Evolutionary conservation across 2,888 invertebrate genomes (phyloP).

Genomic region (Polyploca ridens): DNA sequence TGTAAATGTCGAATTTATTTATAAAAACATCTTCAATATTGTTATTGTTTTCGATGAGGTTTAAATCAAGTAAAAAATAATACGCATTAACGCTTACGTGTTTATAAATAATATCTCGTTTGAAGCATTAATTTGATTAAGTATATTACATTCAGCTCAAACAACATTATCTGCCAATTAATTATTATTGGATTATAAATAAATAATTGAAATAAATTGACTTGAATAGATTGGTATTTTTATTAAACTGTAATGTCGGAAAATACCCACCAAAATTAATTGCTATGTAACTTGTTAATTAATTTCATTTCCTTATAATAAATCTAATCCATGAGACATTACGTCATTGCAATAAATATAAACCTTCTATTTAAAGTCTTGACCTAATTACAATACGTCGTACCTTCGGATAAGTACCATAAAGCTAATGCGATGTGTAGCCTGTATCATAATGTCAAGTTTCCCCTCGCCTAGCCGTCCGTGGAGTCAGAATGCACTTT

Average conservation of each 20-base stretch:
- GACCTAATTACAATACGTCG: neutral
- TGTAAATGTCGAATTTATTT: neutral
- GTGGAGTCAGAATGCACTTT: slow-evolving; percentile 81
- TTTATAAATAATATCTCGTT: too few species aligned
- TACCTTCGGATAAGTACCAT: slow-evolving; percentile 42
- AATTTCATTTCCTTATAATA: neutral
- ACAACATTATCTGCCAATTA: neutral
- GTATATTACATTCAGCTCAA: neutral
- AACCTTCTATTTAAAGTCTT: slow-evolving; percentile 11
- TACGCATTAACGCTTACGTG: too few species aligned
- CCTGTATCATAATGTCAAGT: slow-evolving; percentile 61
- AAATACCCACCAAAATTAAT: neutral
- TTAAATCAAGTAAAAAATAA: too few species aligned
- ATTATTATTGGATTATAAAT: neutral
- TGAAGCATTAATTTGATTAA: too few species aligned
- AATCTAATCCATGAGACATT: neutral
- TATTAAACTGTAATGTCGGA: too few species aligned
- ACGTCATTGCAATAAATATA: neutral
- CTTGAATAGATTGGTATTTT: too few species aligned
- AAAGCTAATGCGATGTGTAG: slow-evolving; percentile 26
- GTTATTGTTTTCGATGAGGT: too few species aligned
- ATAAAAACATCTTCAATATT: too few species aligned
- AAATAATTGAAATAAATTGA: neutral
- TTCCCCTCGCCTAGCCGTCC: slow-evolving; percentile 72
- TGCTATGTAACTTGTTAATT: too few species aligned